A percentile compares a stretch with the other conserved stretches of the same genome.
These are phyloP conservation scores for Todiramphus saurophagus DNA, from an alignment of 2,113 vertebrate species.

Conservation along the genomic window DNA sequence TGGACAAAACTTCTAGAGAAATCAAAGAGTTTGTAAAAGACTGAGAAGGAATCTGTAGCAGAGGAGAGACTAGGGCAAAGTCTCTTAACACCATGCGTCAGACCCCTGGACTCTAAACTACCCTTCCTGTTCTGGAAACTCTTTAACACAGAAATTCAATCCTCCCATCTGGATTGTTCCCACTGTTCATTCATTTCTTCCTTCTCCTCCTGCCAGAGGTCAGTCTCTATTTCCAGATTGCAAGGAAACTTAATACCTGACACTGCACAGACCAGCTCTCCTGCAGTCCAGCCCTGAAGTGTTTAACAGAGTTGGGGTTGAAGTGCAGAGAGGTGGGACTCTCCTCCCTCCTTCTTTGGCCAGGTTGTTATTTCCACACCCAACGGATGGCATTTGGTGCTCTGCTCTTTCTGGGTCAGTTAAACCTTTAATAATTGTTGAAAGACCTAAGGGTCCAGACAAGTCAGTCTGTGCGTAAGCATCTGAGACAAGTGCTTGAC, in stretches of 20 bases:
- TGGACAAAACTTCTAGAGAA: not conserved
- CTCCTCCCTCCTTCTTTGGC: not conserved
- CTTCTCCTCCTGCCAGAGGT: not conserved
- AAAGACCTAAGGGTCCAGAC: not conserved
- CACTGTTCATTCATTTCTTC: not conserved
- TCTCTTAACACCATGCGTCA: rapidly evolving
- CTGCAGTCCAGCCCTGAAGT: not conserved
- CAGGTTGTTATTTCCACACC: not conserved
- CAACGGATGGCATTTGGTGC: not conserved
- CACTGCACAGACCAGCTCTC: not conserved
- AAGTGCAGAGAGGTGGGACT: not conserved
- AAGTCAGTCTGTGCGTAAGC: not conserved
- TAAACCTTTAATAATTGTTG: not conserved
- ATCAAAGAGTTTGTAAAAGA: not conserved
- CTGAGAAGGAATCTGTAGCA: not conserved
- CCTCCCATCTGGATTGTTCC: not conserved
- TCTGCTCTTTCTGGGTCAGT: not conserved
- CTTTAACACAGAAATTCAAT: not conserved
- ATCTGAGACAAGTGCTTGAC: not conserved
- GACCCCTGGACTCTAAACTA: not conserved
- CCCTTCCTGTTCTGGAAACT: not conserved
- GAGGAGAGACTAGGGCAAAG: not conserved
- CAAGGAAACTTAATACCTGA: not conserved
- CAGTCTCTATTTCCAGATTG: not conserved
- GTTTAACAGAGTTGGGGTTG: not conserved